Base-by-base conservation (phyloP, 2,888 invertebrate genomes). In the Xylota segnis region DNA sequence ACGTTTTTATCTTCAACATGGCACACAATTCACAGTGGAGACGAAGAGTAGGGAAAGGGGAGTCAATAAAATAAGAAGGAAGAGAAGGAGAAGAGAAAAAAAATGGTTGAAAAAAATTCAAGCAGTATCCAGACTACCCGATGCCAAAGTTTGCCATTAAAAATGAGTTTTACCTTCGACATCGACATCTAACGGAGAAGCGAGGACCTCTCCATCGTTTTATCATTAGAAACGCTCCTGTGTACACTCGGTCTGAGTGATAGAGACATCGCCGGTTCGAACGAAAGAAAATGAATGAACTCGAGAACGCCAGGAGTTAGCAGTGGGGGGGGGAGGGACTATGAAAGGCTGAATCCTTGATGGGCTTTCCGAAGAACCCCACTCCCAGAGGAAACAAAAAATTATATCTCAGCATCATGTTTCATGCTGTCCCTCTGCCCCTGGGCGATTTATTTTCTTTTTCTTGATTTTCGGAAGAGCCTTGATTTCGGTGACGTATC, bases 1-100 rank as follows among this genome's bases (percentile, higher is more conserved):
- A 84, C 79, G 79, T 84, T 84, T 84, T 84, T 84, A 84, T 84
- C 84, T 84, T 18, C 58, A 83, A 52, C 76, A 83, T 71, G 82
- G 76, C 83, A 83, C 71, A 76, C 70, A 71, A 82, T 70, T 65
- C 70, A 74, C 23, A 23, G 23, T 2, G 23, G 3, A 23, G 2
- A 23, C 23, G 63, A 71, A 40, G 43, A 37, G 9, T 32, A 47
- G 12, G 9, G 34, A 23, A 58, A 56, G 40, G 45, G 52, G 32
- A 54, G 32, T 54, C 18, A 47, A 50, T 23, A 29, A 56, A 56
- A 52, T 23, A 23, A 34, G 34, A 34, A 34, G 5, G 34, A 1
- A 9, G 5, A 34, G 5, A 34, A 34, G 37, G 16, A 34, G 59
- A 14, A 23, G 10, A 16, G 16, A 16, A 40, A 50, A 63, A 70